These are phyloP conservation scores for Patella depressa DNA, from an alignment of 2,888 invertebrate species.

Conservation along the genomic window DNA sequence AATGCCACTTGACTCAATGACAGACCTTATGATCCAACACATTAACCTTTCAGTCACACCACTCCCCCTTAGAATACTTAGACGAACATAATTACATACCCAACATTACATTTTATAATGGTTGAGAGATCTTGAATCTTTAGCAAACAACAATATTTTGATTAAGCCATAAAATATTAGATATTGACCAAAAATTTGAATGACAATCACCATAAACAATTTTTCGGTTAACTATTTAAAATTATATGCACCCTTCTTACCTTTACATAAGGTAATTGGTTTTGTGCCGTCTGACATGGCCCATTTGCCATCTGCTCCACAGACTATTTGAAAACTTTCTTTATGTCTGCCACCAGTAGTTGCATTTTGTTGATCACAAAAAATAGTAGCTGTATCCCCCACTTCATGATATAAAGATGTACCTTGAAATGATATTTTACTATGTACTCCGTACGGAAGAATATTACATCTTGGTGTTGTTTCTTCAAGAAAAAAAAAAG, in stretches of 20 bases:
- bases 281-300: slow-evolving; percentile 29
- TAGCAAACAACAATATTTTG: too few relatives aligned
- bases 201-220: not conserved
- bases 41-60: too few relatives aligned
- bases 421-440: slow-evolving; percentile 22
- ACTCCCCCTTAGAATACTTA: too few relatives aligned
- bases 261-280: slow-evolving; percentile 29
- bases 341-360: slow-evolving; percentile 11
- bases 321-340: slow-evolving; percentile 30
- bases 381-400: slow-evolving; percentile 38
- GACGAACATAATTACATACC: too few relatives aligned
- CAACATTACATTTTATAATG: too few relatives aligned
- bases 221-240: not conserved
- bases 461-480: not conserved
- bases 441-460: not conserved
- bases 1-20: too few relatives aligned
- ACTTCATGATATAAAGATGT: slow-evolving; percentile 22
- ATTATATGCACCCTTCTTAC: slow-evolving; percentile 24
- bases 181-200: not conserved
- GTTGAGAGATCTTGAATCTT: too few relatives aligned
- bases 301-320: slow-evolving; percentile 36
- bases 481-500: not conserved
- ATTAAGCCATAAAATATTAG: not conserved
- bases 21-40: too few relatives aligned
- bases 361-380: slow-evolving; percentile 41